Base-by-base conservation (phyloP, 2,888 invertebrate species). In the Pasiphila rectangulata region DNA sequence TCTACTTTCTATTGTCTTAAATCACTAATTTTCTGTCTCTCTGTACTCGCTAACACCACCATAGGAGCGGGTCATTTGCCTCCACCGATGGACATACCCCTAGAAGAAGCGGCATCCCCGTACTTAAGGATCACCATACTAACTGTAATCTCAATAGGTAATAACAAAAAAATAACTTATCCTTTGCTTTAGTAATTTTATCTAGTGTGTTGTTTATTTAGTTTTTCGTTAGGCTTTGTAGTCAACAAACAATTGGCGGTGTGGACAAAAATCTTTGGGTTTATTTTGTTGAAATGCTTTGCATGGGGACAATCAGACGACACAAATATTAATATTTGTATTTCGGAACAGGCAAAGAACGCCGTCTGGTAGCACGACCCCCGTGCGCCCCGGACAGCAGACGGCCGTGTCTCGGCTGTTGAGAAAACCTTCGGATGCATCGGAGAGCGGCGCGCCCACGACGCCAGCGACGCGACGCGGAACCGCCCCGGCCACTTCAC, bases 281-380 rank as follows among this genome's bases (percentile, higher is more conserved):
- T 36, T 34, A 29, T 29, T 53, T 48, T 51, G 40, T 60, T 48
- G 40, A 57, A 56, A 53, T 39, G 61, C 56, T 65, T 71, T 67
- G 71, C 61, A 59, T 60, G 65, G 47, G 38, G 9, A 38, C 47
- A 20, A 20, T 12, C 12, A 1, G 34, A 32, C 25, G 5, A 46
- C 40, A 9, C 40, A 19, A 36, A 36, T 20, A 30, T 20, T 59
- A 36, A 48, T 68, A 62, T 42, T 3, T 24, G 29, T 24, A 13
- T 12, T 58, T 52, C 54, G 57, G 49, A 44, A 55, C 78, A 94
- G 94, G 84, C 93, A 93, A 78, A 90, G 94, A 73, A 94, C 94
- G 58, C 94, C 94, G 41, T 94, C 94, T 43, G 94, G 94, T 46
- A 93, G 94, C 52, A 93, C 92, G 54, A 94, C 93, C 6, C 93